A percentile compares a stretch with the other conserved stretches of the same genome.
Conservation (phyloP, 2,113 vertebrate species). For the Procapra przewalskii region DNA sequence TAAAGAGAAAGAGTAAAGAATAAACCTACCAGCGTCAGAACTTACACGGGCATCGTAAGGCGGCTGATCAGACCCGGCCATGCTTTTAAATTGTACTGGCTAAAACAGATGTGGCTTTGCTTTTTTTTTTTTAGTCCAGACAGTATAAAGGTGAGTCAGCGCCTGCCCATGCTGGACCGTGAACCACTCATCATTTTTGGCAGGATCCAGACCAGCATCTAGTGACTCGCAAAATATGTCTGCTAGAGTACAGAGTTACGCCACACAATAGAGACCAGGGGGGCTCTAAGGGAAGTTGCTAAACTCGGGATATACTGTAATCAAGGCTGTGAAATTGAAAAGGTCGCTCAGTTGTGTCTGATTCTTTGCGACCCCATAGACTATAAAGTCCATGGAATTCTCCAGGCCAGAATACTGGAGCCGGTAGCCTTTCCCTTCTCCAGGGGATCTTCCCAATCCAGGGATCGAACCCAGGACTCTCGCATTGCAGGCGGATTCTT, state of each 20-base stretch:
- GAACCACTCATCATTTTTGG: background rate
- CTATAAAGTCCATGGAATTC: background rate
- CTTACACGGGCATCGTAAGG: accelerated
- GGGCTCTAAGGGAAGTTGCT: too few species aligned
- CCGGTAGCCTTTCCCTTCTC: background rate
- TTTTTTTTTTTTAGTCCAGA: background rate
- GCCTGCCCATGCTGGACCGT: background rate
- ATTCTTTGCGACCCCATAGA: background rate
- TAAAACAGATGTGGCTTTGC: background rate
- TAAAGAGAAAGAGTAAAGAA: background rate
- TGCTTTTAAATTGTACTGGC: background rate
- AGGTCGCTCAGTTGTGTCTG: background rate
- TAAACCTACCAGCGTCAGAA: accelerated
- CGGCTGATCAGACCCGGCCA: background rate
- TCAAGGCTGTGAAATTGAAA: background rate
- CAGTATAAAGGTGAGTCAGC: background rate
- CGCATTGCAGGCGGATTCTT: accelerated
- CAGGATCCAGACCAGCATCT: background rate
- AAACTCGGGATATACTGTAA: background rate
- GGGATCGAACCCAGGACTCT: background rate
- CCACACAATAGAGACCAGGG: background rate
- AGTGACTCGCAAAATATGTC: background rate
- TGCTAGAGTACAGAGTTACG: accelerated
- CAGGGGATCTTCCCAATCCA: background rate
- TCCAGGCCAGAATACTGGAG: background rate